Percentiles rank a stretch among this genome's conserved stretches.
Conservation (phyloP, 2,797 vertebrate genomes). For the Neopelma chrysocephalum region DNA sequence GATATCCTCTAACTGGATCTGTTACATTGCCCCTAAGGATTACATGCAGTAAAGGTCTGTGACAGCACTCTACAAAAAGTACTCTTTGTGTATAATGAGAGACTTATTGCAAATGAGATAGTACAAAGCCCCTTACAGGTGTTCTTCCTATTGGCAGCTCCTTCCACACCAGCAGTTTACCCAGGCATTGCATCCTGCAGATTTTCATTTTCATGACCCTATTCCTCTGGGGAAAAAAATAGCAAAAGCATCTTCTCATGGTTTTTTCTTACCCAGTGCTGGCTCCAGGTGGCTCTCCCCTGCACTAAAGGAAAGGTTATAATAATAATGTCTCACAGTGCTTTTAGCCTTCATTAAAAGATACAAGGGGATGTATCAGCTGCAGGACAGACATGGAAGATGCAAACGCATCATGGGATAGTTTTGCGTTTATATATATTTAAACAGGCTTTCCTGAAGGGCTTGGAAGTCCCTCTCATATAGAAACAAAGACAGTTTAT, state of each 20-base stretch:
- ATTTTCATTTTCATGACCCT: slow-evolving; percentile 4
- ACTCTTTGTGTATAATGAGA: slow-evolving; percentile 1
- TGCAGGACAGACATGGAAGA: neutral
- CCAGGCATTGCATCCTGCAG: neutral
- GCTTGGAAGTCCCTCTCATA: neutral
- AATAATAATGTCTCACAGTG: neutral
- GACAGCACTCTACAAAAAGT: slow-evolving; percentile 13
- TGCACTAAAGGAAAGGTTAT: neutral
- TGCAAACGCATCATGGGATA: neutral
- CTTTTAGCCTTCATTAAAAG: neutral
- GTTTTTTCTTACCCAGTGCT: neutral
- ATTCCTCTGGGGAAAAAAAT: neutral
- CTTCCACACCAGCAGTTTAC: neutral
- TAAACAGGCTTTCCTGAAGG: neutral
- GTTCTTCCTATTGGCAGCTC: neutral
- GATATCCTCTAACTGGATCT: neutral
- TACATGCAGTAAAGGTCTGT: neutral
- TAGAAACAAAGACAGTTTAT: neutral
- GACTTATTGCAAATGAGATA: neutral
- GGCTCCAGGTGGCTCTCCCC: neutral
- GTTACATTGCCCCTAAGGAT: neutral
- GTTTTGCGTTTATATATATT: neutral
- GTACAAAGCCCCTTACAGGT: slow-evolving; percentile 26
- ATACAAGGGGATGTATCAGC: neutral
- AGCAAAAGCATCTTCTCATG: neutral